Evolutionary conservation across 2,888 invertebrate species (phyloP), one percentile per base, ranked within the genome.

Genomic region (Phalangium opilio): DNA sequence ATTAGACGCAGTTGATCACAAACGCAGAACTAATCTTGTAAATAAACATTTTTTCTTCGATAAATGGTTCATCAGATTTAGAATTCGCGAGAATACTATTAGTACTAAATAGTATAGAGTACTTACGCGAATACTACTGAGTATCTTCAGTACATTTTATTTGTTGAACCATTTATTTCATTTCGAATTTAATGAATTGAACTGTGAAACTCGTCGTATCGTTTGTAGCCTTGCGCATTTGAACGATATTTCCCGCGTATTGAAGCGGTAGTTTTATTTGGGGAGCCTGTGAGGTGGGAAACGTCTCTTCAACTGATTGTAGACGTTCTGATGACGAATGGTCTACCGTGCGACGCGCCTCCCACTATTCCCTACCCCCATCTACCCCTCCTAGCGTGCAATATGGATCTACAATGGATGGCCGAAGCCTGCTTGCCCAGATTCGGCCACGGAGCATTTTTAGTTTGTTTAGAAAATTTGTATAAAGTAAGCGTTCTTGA

Each of bases 231-330:
- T 7, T 73, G 72, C 52, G 70, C 70, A 17, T 63, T 72, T 56
- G 71, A 73, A 57, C 63, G 67, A 18, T 70, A 67, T 54, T 75
- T 74, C 56, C 68, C 72, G 17, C 64, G 61, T 45, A 71, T 76
- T 57, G 12, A 43, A 69, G 77, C 73, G 41, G 67, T 78, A 19
- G 67, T 78, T 50, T 63, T 78, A 45, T 71, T 77, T 57, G 77
- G 76, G n/a, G 78, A 78, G 56, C 77, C 78, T 1, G 67, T 73
- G 32, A 67, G 70, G 58, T 78, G 78, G 78, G 78, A 78, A 63
- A 74, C 75, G 2, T 69, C 73, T n/a, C 65, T 72, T 27, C 78
- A 78, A 62, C 61, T 78, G 17, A 66, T 79, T 51, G 63, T 76
- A 18, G 78, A 78, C 61, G 68, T 75, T 34, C 61, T 78, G 20